Base-by-base conservation (phyloP, 2,888 invertebrate species). In the Epicampocera succincta region DNA sequence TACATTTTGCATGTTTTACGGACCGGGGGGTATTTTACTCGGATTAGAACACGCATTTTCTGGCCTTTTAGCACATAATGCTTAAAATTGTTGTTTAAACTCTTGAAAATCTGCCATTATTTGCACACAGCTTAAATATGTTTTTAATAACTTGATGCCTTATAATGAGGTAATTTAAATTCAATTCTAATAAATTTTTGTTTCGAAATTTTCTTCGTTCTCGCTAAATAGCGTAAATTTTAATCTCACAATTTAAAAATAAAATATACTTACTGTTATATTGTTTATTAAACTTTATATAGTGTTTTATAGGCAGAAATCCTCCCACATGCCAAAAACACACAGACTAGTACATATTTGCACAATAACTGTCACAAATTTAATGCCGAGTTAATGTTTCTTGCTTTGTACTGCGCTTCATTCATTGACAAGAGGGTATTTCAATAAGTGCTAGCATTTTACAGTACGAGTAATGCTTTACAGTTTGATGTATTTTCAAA, bases 101-200 rank as follows among this genome's bases (percentile, higher is more conserved):
- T 85, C 88, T 88, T 87, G 84, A 86, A 87, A 87, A 87, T 76
- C 72, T 63, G 84, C 86, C 87, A 87, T 88, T 88, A 87, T 87
- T 87, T 84, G 88, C 88, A 88, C 74, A 75, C 74, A 78, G 78
- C 71, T 78, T 74, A 60, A 85, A 87, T 86, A 86, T 84, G 83
- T 56, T 69, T 80, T 83, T 80, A 83, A 80, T 82, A 82, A 83
- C 72, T 80, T 83, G 73, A 83, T 77, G 69, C 9, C 69, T 29
- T 83, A 82, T 89, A 90, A 89, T 90, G 87, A 89, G 87, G 86
- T 86, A 87, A 88, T 89, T 90, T 89, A 88, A 89, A 89, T 89
- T 89, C 89, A 88, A 88, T 88, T 87, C 88, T 86, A 77, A 83
- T 84, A 84, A 78, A 77, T 84, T 69, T 73, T 66, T 66, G 71